Evolutionary conservation across 2,888 invertebrate species (phyloP).

Genomic region (Lasioglossum calceatum): DNA sequence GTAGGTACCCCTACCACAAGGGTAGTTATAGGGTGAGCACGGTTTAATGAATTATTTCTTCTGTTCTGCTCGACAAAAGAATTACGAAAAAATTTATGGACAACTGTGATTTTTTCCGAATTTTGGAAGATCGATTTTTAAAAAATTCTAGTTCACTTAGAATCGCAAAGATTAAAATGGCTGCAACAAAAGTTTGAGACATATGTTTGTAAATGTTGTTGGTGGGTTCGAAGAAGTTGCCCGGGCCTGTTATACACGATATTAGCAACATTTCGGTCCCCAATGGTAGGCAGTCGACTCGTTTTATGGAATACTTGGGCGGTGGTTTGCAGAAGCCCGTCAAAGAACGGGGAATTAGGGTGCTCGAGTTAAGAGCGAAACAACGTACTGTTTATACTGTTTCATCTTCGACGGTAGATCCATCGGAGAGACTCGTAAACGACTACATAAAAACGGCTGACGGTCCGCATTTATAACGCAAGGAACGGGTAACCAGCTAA

Average conservation of each 20-base stretch:
- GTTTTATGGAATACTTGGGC: not conserved
- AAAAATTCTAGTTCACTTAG: too few species aligned
- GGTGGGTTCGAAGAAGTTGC: too few species aligned
- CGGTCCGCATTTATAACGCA: conserved; percentile 35
- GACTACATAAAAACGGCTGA: conserved; percentile 23
- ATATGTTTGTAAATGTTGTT: too few species aligned
- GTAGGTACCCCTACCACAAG: not conserved
- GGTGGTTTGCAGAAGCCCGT: not conserved
- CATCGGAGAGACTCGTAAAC: conserved; percentile 23
- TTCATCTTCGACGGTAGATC: conserved; percentile 36
- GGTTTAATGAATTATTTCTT: not conserved
- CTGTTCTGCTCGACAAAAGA: not conserved
- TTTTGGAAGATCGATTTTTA: not conserved
- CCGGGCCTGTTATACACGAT: not conserved
- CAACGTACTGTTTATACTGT: conserved; percentile 21
- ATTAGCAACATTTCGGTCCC: not conserved
- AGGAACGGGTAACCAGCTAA: conserved; percentile 53
- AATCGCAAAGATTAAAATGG: too few species aligned
- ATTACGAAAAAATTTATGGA: not conserved
- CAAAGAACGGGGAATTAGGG: not conserved
- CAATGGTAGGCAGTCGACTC: not conserved
- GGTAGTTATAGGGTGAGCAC: not conserved
- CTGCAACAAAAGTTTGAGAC: too few species aligned
- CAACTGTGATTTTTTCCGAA: not conserved
- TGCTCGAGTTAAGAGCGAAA: conserved; percentile 4